Evolutionary conservation across 2,113 vertebrate species (phyloP).

Genomic region (Aphelocoma coerulescens): DNA sequence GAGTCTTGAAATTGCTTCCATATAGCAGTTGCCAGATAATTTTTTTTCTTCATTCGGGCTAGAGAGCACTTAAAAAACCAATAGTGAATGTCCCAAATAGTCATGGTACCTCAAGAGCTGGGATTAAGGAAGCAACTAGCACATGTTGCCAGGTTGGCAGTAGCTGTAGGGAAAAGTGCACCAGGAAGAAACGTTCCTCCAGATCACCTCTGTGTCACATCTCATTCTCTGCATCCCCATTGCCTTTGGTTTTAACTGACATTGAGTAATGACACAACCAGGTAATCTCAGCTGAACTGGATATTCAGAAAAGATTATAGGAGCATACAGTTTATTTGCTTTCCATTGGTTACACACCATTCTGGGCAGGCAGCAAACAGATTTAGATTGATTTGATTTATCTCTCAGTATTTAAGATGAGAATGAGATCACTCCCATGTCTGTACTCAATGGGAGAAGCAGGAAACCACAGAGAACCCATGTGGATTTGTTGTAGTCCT

Average conservation of each 20-base stretch:
- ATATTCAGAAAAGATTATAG: background rate
- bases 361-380: background rate
- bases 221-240: background rate
- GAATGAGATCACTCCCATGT: background rate
- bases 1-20: background rate
- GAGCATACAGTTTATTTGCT: background rate
- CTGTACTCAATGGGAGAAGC: background rate
- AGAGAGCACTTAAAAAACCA: background rate
- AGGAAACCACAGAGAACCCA: background rate
- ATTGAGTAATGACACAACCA: background rate
- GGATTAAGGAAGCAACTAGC: background rate
- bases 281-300: background rate
- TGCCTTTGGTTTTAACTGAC: background rate
- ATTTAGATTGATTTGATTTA: background rate
- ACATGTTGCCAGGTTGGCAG: background rate
- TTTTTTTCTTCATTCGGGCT: background rate
- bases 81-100: background rate
- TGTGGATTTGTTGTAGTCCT: fast-evolving
- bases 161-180: background rate
- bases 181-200: background rate
- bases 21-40: background rate
- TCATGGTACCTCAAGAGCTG: background rate
- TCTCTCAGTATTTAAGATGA: background rate
- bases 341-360: background rate
- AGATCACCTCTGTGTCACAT: background rate